phyloP scores from a whole-genome alignment of 2,797 vertebrate species.

The Emys orbicularis region DNA sequence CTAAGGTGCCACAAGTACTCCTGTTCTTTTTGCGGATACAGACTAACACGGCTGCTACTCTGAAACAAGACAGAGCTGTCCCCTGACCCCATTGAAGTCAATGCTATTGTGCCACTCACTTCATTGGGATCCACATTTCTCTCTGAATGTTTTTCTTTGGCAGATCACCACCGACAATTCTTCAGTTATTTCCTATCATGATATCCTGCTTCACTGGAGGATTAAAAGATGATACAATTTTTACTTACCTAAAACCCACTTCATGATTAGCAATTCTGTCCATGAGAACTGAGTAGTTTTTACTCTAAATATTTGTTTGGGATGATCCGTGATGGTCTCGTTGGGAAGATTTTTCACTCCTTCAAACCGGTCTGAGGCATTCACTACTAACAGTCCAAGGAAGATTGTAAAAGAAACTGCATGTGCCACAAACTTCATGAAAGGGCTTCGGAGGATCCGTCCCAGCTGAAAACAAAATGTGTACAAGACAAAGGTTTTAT shows the following conservation, averaged over 20 bases:
- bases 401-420: slow-evolving; percentile 98
- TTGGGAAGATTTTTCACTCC: slow-evolving; percentile 96
- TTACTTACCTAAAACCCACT: slow-evolving; percentile 96
- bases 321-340: slow-evolving; percentile 95
- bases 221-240: background rate
- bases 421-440: slow-evolving; percentile 98
- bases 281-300: slow-evolving; percentile 98
- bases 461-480: slow-evolving; percentile 86
- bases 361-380: slow-evolving; percentile 95
- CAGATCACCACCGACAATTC: fast-evolving
- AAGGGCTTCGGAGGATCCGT: slow-evolving; percentile 93
- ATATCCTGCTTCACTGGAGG: fast-evolving
- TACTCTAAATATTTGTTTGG: slow-evolving; percentile 94
- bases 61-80: background rate
- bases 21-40: too few relatives aligned
- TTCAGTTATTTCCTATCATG: background rate
- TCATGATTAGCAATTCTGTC: slow-evolving; percentile 98
- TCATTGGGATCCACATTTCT: background rate
- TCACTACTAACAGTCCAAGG: slow-evolving; percentile 92
- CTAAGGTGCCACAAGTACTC: too few relatives aligned
- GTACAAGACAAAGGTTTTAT: background rate
- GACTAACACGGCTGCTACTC: too few relatives aligned
- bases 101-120: background rate
- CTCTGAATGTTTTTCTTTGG: background rate
- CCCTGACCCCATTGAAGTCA: background rate